Conservation (phyloP, 2,797 vertebrate genomes). For the Synaphobranchus kaupii region DNA sequence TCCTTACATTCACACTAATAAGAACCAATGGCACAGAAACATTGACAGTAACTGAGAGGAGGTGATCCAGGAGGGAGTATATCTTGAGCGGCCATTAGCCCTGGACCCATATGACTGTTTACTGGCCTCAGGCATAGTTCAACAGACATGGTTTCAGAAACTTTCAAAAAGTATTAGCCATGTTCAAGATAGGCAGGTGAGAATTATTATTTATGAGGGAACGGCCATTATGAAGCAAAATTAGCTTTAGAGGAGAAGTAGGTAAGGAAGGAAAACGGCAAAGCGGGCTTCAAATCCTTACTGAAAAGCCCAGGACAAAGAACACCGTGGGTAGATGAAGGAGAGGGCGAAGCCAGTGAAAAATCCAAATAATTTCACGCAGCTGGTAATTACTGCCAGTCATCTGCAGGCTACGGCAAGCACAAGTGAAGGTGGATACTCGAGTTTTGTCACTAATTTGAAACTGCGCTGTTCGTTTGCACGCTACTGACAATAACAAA, state of each 20-base stretch:
- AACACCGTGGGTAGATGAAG: neutral
- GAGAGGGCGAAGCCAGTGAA: neutral
- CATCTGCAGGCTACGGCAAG: neutral
- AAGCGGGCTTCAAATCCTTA: neutral
- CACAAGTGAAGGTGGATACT: neutral
- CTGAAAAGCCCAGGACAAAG: neutral
- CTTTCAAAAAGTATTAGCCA: neutral
- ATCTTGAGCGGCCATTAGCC: neutral
- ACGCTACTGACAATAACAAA: neutral
- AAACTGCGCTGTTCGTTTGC: neutral
- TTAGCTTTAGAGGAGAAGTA: neutral
- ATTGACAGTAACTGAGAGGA: neutral
- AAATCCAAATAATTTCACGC: neutral
- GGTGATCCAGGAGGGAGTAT: neutral
- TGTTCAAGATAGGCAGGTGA: neutral
- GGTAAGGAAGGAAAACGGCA: slow-evolving; percentile 12
- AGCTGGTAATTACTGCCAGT: neutral
- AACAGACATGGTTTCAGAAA: neutral
- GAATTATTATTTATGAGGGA: neutral
- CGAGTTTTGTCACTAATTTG: neutral
- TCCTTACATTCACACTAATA: neutral
- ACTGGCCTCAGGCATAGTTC: neutral
- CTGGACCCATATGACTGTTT: neutral
- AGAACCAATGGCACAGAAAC: neutral
- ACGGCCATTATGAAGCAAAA: neutral